These are phyloP conservation scores for Zeuzera pyrina DNA, from an alignment of 2,888 invertebrate genomes.

Conservation along the genomic window DNA sequence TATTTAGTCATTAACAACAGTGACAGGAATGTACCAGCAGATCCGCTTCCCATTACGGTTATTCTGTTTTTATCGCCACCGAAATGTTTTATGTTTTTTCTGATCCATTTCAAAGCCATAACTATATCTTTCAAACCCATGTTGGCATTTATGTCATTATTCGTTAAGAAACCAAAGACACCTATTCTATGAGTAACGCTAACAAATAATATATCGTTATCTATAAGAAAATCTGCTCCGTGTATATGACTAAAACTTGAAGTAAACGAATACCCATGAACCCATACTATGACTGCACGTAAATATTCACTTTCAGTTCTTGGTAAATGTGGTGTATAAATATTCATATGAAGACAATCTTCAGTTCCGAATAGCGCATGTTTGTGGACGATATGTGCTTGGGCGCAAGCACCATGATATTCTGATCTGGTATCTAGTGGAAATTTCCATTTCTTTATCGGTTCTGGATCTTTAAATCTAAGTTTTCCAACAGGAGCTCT, in stretches of 20 bases:
- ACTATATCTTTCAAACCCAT: conserved; percentile 65
- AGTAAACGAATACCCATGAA: conserved; percentile 58
- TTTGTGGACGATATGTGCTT: conserved; percentile 64
- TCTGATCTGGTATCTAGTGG: conserved; percentile 72
- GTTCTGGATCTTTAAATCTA: conserved; percentile 51
- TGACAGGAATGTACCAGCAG: conserved; percentile 48
- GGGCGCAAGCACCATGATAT: conserved; percentile 72
- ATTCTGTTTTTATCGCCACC: conserved; percentile 48
- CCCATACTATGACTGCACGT: conserved; percentile 51
- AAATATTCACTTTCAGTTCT: conserved; percentile 17
- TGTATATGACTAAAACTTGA: conserved; percentile 58
- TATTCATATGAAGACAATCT: conserved; percentile 79
- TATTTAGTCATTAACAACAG: conserved; percentile 43
- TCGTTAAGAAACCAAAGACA: conserved; percentile 54
- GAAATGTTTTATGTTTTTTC: conserved; percentile 41
- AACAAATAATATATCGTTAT: conserved; percentile 46
- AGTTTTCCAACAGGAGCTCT: conserved; percentile 38
- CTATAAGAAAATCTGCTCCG: conserved; percentile 57
- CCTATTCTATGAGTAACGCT: conserved; percentile 54
- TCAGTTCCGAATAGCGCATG: conserved; percentile 57
- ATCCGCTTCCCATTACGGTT: conserved; percentile 53
- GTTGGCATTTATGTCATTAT: conserved; percentile 43
- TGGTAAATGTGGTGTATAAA: conserved; percentile 72
- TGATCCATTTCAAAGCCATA: conserved; percentile 56
- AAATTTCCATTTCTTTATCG: conserved; percentile 52